Evolutionary conservation across 2,888 invertebrate species (phyloP), one percentile per base, ranked within the genome.

Genomic region (Cyclophora albipunctata): DNA sequence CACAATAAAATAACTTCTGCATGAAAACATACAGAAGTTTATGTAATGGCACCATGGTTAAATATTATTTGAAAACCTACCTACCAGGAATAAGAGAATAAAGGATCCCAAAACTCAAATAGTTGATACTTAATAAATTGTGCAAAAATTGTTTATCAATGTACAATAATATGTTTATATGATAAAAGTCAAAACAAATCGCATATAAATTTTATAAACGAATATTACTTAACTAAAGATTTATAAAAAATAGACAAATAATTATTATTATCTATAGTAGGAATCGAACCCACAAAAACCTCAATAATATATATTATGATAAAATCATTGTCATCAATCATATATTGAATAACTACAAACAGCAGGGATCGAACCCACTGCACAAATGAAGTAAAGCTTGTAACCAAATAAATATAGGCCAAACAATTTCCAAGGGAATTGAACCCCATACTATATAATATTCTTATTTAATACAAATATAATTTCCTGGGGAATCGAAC

Each of bases 21-120:
- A 53, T 51, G 42, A 45, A 53, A 37, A 4, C 51, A 55, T 53
- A 34, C 52, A 51, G 46, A 58, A 52, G 42, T 49, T 53, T 54
- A 69, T 74, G 73, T 81, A 82, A 82, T 85, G 84, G 84, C 85
- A 84, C 79, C 73, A 81, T 81, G 73, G 75, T 82, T 71, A 72
- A 67, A 54, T 49, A 59, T 51, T 54, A 50, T 58, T 58, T 58
- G 57, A 52, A 59, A 57, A 54, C 56, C 54, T 40, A 48, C 70
- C 64, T 64, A 66, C 54, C 61, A 57, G 46, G 44, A 40, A 37
- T 37, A 47, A 54, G 4, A 42, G 45, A 41, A 42, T 52, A 63
- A 77, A 81, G 70, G 63, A 64, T 55, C 60, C 78, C 73, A 79
- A 79, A 72, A 54, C 44, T 58, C 67, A 70, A 67, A 69, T 64